These are phyloP conservation scores for Cheilosia variabilis DNA, from an alignment of 2,888 invertebrate species.

Conservation along the genomic window DNA sequence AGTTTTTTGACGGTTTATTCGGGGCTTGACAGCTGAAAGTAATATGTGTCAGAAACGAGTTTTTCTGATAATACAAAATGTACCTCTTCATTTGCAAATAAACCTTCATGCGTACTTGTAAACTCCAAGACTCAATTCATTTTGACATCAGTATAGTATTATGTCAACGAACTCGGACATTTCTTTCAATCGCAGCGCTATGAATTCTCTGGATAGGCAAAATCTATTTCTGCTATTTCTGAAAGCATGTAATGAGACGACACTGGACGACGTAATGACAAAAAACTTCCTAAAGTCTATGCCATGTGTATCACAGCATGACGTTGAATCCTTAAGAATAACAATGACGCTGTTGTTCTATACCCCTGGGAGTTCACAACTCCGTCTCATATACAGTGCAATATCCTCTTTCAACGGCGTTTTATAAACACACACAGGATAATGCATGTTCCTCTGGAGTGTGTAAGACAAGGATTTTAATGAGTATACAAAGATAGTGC, in stretches of 20 bases:
- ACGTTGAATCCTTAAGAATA: conserved; percentile 67
- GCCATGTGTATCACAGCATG: conserved; percentile 63
- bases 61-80: no score
- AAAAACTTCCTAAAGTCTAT: conserved; percentile 54
- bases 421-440: conserved; percentile 42
- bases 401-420: conserved; percentile 69
- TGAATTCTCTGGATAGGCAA: conserved; percentile 17
- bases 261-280: conserved; percentile 59
- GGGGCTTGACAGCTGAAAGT: no score
- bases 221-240: conserved; percentile 35
- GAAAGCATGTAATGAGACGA: conserved; percentile 59
- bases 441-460: conserved; percentile 47
- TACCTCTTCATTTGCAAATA: no score
- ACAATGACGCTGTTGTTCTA: conserved; percentile 68
- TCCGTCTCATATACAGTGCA: conserved; percentile 58
- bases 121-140: no score
- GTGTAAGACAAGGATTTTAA: conserved; percentile 67
- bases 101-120: no score
- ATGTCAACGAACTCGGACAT: conserved; percentile 29
- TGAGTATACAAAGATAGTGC: conserved; percentile 63
- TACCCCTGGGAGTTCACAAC: conserved; percentile 66
- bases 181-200: background rate
- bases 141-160: no score
- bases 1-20: no score
- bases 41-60: no score